Evolutionary conservation across 1,140 invertebrate species (phyloP), one percentile per base, ranked within the genome.

Genomic region (Trichonephila clavata): DNA sequence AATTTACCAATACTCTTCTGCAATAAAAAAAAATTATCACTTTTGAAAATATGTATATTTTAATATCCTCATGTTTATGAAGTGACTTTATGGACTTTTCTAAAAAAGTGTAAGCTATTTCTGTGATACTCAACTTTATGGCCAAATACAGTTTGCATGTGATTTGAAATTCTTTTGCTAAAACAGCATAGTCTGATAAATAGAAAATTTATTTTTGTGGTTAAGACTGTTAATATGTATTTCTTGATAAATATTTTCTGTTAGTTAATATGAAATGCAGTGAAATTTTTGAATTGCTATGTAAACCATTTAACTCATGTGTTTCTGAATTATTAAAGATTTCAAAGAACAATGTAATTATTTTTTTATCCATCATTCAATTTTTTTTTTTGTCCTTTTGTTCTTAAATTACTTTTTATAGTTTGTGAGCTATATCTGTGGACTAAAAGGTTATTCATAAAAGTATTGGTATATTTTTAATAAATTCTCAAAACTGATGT

Each of bases 91-190:
- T 57, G 81, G 8, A 27, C 16, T 50, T 59, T 59, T 83, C n/a
- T 50, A 27, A 14, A 39, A 39, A 83, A n/a, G 21, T n/a, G 20
- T n/a, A 57, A 83, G 81, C 81, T 83, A 83, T 83, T 83, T 83
- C 81, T 83, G 81, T 83, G 81, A 83, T 83, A 83, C n/a, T 4
- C n/a, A 59, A 83, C 21, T 57, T 83, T 24, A 83, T 83, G 50
- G 81, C 81, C 50, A 83, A 83, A 83, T 81, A 81, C 50, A 59
- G 43, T 77, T 77, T 32, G 27, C 71, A 77, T 50, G 80, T 83
- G 80, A 83, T 83, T 83, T 43, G 80, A 71, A 71, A 71, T 5
- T 32, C 18, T 32, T 16, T 18, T 20, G 61, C 21, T 63, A 63
- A 77, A 77, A 77, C 24, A 32, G 32, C 18, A 77, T 27, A 39